A percentile compares a stretch with the other conserved stretches of the same genome.
These are phyloP conservation scores for Ceriagrion tenellum DNA, from an alignment of 2,888 invertebrate species.

Conservation along the genomic window DNA sequence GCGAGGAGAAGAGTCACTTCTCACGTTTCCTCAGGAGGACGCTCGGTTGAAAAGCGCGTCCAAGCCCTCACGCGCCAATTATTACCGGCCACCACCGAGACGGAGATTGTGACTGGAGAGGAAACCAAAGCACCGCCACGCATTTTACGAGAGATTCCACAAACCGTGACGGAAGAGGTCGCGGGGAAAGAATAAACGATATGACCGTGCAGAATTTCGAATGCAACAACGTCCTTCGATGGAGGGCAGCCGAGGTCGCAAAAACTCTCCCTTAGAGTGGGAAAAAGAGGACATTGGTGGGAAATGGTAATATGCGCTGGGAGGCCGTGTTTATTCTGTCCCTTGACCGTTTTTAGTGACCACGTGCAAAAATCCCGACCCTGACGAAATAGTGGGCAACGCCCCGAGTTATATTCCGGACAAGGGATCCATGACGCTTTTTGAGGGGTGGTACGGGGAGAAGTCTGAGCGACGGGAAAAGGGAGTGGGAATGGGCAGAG, in stretches of 20 bases:
- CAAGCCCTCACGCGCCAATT: not conserved
- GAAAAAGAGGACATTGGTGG: not conserved
- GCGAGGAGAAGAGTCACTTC: not conserved
- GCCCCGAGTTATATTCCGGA: slow-evolving; percentile 2
- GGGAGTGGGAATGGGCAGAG: not conserved
- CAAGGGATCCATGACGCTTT: slow-evolving; percentile 9
- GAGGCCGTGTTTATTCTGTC: slow-evolving; percentile 54
- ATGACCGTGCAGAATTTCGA: slow-evolving; percentile 62
- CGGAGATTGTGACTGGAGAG: not conserved
- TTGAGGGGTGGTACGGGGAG: not conserved
- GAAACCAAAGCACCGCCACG: not conserved
- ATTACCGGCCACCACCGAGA: not conserved
- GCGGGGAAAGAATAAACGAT: slow-evolving; percentile 23
- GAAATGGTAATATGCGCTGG: slow-evolving; percentile 19
- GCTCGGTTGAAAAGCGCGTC: not conserved
- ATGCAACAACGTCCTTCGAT: slow-evolving; percentile 28
- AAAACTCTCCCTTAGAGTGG: not conserved
- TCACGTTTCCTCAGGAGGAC: not conserved
- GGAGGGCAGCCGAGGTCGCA: slow-evolving; percentile 45
- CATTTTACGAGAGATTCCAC: slow-evolving; percentile 16
- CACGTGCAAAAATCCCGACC: slow-evolving; percentile 66
- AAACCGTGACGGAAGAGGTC: not conserved
- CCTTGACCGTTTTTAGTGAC: slow-evolving; percentile 65
- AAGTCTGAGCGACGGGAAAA: not conserved
- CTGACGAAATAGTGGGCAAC: slow-evolving; percentile 48